Conservation (phyloP, 2,113 vertebrate species). For the Aspiorhynchus laticeps region DNA sequence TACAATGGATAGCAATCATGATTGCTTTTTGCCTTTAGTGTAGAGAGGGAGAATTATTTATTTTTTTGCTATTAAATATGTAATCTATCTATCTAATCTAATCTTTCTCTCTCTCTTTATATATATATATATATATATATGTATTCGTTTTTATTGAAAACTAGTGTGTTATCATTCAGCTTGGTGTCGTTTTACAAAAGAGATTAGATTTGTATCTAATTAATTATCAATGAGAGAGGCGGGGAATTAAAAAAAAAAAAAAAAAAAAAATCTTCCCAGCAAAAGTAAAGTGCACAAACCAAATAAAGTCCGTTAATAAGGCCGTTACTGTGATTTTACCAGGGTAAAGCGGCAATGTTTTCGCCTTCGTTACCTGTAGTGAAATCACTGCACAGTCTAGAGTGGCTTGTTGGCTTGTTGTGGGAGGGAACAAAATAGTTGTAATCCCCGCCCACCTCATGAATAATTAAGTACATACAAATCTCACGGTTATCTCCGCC, state of each 20-base stretch:
- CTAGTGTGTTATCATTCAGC: neutral
- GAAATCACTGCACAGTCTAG: neutral
- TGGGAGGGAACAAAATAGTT: neutral
- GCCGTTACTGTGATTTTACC: neutral
- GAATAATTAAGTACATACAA: slow-evolving; percentile 62
- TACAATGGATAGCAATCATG: neutral
- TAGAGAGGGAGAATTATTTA: neutral
- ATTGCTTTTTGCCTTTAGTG: neutral
- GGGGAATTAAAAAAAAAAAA: neutral
- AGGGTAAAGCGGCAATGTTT: neutral
- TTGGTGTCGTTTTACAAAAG: neutral
- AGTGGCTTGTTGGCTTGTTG: neutral
- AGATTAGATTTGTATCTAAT: neutral
- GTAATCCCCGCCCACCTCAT: slow-evolving; percentile 58
- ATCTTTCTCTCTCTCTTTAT: too few relatives aligned
- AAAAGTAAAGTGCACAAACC: neutral
- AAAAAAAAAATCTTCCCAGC: too few relatives aligned
- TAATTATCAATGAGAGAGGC: neutral
- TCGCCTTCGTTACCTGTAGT: neutral
- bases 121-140: too few relatives aligned
- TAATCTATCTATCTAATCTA: neutral
- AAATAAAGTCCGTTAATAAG: neutral
- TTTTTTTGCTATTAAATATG: too few relatives aligned
- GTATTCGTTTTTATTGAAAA: neutral
- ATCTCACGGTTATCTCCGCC: neutral